phyloP scores from a whole-genome alignment of 2,797 vertebrate species.

The Pampus argenteus region DNA sequence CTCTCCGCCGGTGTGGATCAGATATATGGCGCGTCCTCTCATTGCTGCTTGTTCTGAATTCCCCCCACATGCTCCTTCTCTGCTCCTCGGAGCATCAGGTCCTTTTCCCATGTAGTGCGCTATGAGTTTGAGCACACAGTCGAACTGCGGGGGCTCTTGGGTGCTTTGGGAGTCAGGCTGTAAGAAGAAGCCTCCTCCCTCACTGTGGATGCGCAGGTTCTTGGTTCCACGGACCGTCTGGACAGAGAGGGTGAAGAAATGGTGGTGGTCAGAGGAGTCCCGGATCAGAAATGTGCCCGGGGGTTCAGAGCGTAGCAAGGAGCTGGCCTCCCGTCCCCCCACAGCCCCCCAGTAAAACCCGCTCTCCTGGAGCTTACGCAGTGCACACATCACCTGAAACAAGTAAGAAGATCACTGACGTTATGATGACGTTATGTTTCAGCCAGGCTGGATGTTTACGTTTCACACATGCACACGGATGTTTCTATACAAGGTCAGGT shows the following conservation, averaged over 20 bases:
- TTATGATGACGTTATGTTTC: neutral
- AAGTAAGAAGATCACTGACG: neutral
- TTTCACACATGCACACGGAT: neutral
- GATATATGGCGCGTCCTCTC: constrained; percentile 86
- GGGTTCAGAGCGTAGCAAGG: constrained; percentile 90
- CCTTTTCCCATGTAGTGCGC: constrained; percentile 93
- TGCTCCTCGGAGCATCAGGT: constrained; percentile 32
- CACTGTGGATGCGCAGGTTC: constrained; percentile 97
- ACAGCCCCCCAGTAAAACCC: constrained; percentile 98
- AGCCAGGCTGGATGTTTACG: neutral
- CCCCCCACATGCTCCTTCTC: constrained; percentile 65
- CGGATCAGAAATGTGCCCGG: constrained; percentile 96
- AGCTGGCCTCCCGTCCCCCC: constrained; percentile 92
- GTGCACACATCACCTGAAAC: constrained; percentile 88
- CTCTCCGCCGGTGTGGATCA: constrained; percentile 94
- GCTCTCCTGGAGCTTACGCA: constrained; percentile 96
- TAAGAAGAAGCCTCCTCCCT: constrained; percentile 92
- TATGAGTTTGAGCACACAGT: constrained; percentile 96
- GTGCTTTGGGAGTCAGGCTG: constrained; percentile 93
- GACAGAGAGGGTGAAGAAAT: constrained; percentile 98
- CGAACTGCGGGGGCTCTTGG: constrained; percentile 91
- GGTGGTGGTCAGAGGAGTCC: constrained; percentile 96
- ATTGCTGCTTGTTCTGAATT: constrained; percentile 56
- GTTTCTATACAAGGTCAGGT: neutral
- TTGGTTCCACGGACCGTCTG: constrained; percentile 95